Base-by-base conservation (phyloP, 2,888 invertebrate genomes). In the Peribatodes rhomboidaria region DNA sequence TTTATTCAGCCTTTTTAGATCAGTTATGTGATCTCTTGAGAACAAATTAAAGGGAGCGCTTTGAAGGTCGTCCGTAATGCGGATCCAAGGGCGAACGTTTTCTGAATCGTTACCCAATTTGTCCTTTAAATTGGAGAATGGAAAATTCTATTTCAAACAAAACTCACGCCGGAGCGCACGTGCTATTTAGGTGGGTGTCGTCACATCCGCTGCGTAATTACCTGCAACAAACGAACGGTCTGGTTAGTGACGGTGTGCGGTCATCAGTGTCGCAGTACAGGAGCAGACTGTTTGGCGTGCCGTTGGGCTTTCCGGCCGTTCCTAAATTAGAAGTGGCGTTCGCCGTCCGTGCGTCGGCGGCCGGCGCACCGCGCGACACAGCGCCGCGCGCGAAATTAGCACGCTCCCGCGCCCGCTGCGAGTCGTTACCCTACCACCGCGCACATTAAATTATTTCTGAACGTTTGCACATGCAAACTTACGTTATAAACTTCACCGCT, bases 281-380 rank as follows among this genome's bases (percentile, higher is more conserved):
- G 70, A 70, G 77, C 76, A 88, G 88, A 88, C 86, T 74, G 86
- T 83, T 64, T 86, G 88, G 85, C 87, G 87, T 62, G 78, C 73
- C 75, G 76, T 75, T 70, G 76, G 75, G 76, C 83, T 73, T 77
- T 82, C 78, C 80, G 60, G 72, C 77, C 70, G 76, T 70, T 74
- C 83, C 83, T 83, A 86, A 82, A 82, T 87, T 79, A 76, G 84
- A 78, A 68, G 76, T 75, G 76, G 75, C 79, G 75, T 75, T 75
- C 77, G 76, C 73, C 76, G 70, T 27, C 27, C 27, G 27, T 27
- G 3, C 3, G 27, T 71, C 69, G 73, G 72, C 64, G 69, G 69
- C 69, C 66, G 69, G 64, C 67, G 42, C 46, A 39, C 16, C 16
- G 42, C 37, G 61, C 54, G 39, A 54, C 52, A 35, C 52, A 44